Evolutionary conservation across 2,797 vertebrate genomes (phyloP).

Genomic region (Muscicapa comitata): DNA sequence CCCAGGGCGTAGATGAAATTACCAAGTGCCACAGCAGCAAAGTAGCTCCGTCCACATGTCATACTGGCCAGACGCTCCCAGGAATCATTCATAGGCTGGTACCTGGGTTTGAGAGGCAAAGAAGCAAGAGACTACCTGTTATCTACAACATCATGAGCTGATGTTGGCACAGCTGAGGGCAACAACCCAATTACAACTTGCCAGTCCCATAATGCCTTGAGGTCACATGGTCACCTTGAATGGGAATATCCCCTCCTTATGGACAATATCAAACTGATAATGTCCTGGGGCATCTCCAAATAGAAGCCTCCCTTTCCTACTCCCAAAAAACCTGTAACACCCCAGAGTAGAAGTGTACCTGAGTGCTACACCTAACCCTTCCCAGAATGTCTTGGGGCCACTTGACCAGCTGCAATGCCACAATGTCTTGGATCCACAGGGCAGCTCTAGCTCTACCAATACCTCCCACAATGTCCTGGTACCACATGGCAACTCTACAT

Average conservation of each 20-base stretch:
- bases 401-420: neutral
- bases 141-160: neutral
- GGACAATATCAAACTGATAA: neutral
- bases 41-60: conserved; percentile 76
- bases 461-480: neutral
- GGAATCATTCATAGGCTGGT: conserved; percentile 61
- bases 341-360: neutral
- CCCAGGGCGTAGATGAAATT: conserved; percentile 79
- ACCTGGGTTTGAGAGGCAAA: neutral
- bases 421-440: neutral
- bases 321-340: neutral
- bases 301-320: neutral
- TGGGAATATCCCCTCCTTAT: neutral
- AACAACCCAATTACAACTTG: neutral
- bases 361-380: neutral
- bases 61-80: conserved; percentile 79
- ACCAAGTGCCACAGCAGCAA: conserved; percentile 70
- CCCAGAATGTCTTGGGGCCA: neutral
- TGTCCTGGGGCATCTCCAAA: neutral
- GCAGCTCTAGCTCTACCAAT: neutral
- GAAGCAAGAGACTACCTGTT: neutral
- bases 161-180: neutral
- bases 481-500: neutral
- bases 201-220: neutral
- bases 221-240: neutral